phyloP scores from a whole-genome alignment of 2,888 invertebrate species.

The Drosophila dives region DNA sequence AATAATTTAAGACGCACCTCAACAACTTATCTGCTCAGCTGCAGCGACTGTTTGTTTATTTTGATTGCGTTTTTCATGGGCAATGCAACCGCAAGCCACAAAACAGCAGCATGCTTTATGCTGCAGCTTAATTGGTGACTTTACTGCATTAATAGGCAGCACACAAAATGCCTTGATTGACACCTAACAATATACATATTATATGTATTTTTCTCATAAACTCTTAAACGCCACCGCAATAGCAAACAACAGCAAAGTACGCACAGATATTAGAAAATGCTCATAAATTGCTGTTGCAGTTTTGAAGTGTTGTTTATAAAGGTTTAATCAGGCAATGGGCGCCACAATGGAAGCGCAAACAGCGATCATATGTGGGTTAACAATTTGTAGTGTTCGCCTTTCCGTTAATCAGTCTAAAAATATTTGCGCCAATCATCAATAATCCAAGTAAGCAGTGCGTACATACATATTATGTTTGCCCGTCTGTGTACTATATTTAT shows the following conservation, averaged over 20 bases:
- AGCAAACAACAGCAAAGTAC: slow-evolving; percentile 23
- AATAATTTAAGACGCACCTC: slow-evolving; percentile 13
- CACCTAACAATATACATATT: slow-evolving; percentile 62
- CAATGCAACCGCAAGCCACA: slow-evolving; percentile 60
- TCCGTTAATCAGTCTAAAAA: slow-evolving; percentile 51
- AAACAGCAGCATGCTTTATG: slow-evolving; percentile 50
- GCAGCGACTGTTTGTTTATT: slow-evolving; percentile 43
- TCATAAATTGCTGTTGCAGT: slow-evolving; percentile 24
- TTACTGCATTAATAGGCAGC: slow-evolving; percentile 70
- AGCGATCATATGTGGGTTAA: slow-evolving; percentile 66
- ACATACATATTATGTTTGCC: slow-evolving; percentile 1
- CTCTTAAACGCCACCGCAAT: slow-evolving; percentile 43
- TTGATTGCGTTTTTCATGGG: slow-evolving; percentile 43
- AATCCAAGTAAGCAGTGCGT: slow-evolving; percentile 30
- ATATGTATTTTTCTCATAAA: slow-evolving; percentile 32
- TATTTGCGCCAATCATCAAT: slow-evolving; percentile 50
- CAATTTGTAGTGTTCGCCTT: slow-evolving; percentile 21
- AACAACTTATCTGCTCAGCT: slow-evolving; percentile 44
- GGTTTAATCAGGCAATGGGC: slow-evolving; percentile 51
- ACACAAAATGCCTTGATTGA: slow-evolving; percentile 70
- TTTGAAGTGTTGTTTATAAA: slow-evolving; percentile 51
- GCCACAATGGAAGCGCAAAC: slow-evolving; percentile 55
- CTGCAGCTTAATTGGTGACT: slow-evolving; percentile 66
- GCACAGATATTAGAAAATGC: slow-evolving; percentile 36
- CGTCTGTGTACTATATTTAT: not conserved